A percentile compares a stretch with the other conserved stretches of the same genome.
phyloP scores from a whole-genome alignment of 2,888 invertebrate genomes.

The Calliopum simillimum region DNA sequence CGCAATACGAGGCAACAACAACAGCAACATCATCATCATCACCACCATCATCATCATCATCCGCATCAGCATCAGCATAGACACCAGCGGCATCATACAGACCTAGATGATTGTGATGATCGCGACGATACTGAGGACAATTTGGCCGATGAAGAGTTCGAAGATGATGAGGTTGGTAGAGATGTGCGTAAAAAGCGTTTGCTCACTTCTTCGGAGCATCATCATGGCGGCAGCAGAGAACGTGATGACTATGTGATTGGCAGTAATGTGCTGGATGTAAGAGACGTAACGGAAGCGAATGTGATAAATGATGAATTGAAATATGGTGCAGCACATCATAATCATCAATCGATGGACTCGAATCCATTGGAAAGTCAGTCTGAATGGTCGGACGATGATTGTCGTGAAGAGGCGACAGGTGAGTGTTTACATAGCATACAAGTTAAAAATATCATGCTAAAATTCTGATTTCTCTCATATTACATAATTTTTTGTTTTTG shows the following conservation, averaged over 20 bases:
- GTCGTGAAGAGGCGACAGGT: constrained; percentile 75
- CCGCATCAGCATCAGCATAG: constrained; percentile 50
- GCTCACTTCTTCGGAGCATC: constrained; percentile 37
- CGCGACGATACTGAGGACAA: constrained; percentile 66
- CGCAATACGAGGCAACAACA: constrained; percentile 33
- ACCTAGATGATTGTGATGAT: constrained; percentile 55
- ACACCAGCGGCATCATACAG: constrained; percentile 22
- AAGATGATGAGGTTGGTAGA: constrained; percentile 64
- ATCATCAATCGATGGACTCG: constrained; percentile 66
- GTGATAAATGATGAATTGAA: constrained; percentile 68
- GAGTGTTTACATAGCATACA: constrained; percentile 17
- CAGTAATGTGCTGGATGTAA: background rate
- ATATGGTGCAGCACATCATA: constrained; percentile 66
- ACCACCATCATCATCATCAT: constrained; percentile 52
- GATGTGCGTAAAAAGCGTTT: constrained; percentile 61
- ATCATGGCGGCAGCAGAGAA: constrained; percentile 33
- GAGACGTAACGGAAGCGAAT: constrained; percentile 58
- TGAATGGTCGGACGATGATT: constrained; percentile 82
- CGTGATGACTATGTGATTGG: constrained; percentile 39
- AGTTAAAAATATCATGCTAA: too few relatives aligned
- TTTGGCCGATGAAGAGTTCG: constrained; percentile 65
- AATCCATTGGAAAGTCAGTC: constrained; percentile 78
- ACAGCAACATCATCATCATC: constrained; percentile 45
- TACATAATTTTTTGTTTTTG: too few relatives aligned
- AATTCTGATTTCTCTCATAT: too few relatives aligned